Evolutionary conservation across 1,140 invertebrate genomes (phyloP), one percentile per base, ranked within the genome.

Genomic region (Argopecten irradians): DNA sequence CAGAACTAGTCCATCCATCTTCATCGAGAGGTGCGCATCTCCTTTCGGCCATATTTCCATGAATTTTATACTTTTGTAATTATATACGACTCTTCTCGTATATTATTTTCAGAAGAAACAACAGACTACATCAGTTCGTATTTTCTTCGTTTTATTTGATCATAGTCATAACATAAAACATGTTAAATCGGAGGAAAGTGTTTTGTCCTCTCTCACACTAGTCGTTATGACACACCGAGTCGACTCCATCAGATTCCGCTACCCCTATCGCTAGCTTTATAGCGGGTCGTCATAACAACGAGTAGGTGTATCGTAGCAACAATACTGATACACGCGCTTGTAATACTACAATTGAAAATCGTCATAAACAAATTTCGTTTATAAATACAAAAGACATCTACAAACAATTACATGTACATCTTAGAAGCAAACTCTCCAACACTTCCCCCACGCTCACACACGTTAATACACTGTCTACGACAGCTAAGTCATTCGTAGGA

Each of bases 251-350:
- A 71, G 55, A 71, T n/a, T 71, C 55, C 55, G 28, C 55, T 28
- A 71, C 55, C 28, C 28, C 55, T 71, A 71, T 71, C 55, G 22
- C 55, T 71, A 71, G 55, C 55, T 71, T 71, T 71, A 71, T 71
- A 28, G 55, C 55, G 55, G 55, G 55, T 71, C 55, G 55, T 71
- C 55, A 71, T n/a, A 71, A 3, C 55, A 3, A n/a, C 22, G n/a
- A 28, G 16, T 22, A 55, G 14, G 55, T 71, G 55, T 71, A 71
- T 28, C 55, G 8, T 71, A 71, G 1, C 55, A n/a, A 71, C 55
- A 0, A 14, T 46, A 71, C 43, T 55, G 7, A 71, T n/a, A 71
- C 55, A 71, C 22, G 55, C 3, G 0, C 2, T 71, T n/a, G 22
- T n/a, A n/a, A 71, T n/a, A 28, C 55, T 28, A 71, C 22, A 71